Evolutionary conservation across 2,797 vertebrate species (phyloP).

Genomic region (Acanthurus tractus): DNA sequence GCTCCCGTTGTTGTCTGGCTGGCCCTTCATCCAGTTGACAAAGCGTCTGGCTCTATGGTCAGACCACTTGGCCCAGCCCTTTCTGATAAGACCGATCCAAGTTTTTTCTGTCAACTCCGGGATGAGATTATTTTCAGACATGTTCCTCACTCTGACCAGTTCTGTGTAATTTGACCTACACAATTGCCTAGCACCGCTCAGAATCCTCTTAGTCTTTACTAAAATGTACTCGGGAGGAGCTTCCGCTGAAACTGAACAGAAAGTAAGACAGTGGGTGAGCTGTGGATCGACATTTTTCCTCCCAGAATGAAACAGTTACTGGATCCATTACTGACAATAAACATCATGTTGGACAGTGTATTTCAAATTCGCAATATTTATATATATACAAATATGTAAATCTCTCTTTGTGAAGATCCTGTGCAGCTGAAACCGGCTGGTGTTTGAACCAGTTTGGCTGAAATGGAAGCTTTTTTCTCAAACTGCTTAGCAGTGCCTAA

Average conservation of each 20-base stretch:
- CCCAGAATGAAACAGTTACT: background rate
- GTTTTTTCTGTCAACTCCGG: accelerated
- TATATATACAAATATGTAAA: no score
- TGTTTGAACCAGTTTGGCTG: background rate
- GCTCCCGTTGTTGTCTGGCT: accelerated
- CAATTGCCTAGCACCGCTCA: constrained; percentile 3
- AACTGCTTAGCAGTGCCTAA: background rate
- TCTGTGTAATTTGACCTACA: constrained; percentile 52
- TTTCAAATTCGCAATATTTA: no score
- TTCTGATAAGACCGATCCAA: constrained; percentile 72
- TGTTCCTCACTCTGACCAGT: constrained; percentile 47
- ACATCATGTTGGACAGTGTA: background rate
- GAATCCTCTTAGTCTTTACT: accelerated
- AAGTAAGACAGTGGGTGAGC: background rate
- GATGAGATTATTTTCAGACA: background rate
- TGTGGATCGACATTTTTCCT: background rate
- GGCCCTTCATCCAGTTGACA: constrained; percentile 21
- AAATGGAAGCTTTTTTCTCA: background rate
- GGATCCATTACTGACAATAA: background rate
- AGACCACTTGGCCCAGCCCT: constrained; percentile 59
- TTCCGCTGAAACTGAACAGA: constrained; percentile 10
- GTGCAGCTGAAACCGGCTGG: background rate
- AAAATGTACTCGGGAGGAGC: background rate
- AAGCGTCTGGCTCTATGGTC: constrained; percentile 41
- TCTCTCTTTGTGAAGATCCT: background rate